These are phyloP conservation scores for Chaenodraco wilsoni DNA, from an alignment of 2,797 vertebrate genomes.

Conservation along the genomic window DNA sequence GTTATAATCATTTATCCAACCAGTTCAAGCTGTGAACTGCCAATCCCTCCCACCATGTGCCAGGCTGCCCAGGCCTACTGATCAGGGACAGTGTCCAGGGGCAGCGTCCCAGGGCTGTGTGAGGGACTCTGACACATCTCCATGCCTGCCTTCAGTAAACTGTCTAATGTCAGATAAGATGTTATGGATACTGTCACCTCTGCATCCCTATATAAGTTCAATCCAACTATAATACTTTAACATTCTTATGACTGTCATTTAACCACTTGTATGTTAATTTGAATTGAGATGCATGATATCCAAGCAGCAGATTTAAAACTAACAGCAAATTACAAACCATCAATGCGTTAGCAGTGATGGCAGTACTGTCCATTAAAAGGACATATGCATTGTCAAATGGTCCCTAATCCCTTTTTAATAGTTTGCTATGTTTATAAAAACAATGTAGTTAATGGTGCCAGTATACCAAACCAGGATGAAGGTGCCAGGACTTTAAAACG, in stretches of 20 bases:
- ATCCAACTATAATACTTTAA: background rate
- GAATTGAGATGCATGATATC: background rate
- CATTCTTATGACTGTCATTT: background rate
- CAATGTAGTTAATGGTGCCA: no score
- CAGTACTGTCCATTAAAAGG: no score
- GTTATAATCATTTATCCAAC: constrained; percentile 73
- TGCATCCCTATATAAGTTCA: background rate
- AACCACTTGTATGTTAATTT: background rate
- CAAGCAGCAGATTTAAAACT: no score
- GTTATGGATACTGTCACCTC: constrained; percentile 15
- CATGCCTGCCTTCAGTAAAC: constrained; percentile 41
- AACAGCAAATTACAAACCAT: no score
- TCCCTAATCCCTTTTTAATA: no score
- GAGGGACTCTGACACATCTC: constrained; percentile 57
- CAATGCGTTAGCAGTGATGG: no score
- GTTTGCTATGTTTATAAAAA: no score
- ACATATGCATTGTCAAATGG: no score
- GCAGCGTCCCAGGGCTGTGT: constrained; percentile 50
- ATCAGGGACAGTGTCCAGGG: constrained; percentile 60
- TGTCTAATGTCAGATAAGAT: constrained; percentile 35
- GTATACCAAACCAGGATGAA: no score
- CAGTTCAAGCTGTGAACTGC: constrained; percentile 65
- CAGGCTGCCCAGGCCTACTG: constrained; percentile 56
- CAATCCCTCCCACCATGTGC: constrained; percentile 64
- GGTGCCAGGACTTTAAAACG: no score